Base-by-base conservation (phyloP, 2,113 vertebrate species). In the Theropithecus gelada region DNA sequence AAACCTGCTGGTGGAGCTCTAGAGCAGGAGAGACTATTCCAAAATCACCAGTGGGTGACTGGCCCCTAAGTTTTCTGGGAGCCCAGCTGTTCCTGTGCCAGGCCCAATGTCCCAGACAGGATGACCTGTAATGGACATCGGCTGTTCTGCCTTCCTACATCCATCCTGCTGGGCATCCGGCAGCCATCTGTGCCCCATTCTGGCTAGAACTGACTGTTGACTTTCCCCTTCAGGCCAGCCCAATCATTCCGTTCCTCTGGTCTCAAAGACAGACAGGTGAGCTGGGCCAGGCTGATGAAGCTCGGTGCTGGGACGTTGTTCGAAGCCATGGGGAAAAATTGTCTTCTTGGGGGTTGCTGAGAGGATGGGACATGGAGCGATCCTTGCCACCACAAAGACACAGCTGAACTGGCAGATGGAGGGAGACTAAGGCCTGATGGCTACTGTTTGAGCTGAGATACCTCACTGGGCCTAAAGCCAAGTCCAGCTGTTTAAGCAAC, bases 111-210 rank as follows among this genome's bases (percentile, higher is more conserved):
- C 70, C 38, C 80, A 86, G 68, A 50, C 38, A 10, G 32, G 40
- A 18, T 25, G 13, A 23, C 23, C n/a, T 5, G 3, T 14, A 25
- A 27, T 1, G 25, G 79, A 25, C 50, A 17, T 18, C 0, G 0
- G 4, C 12, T 43, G 13, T 17, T 20, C 66, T 81, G 27, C 38
- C 22, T 38, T 76, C 25, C 40, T 57, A 43, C 22, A 12, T 13
- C 61, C 4, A 0, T 50, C 59, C 32, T 40, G 17, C 76, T 68
- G 30, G 27, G 14, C 3, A 14, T 17, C 7, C 16, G 82, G 38
- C 61, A 50, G 20, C 38, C 32, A 22, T 17, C 38, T 2, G 17
- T 38, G 17, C n/a, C 43, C 38, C 38, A 9, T 38, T 48, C 57
- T 82, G 40, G 9, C 22, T 66, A 25, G 83, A 50, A 81, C 17